Conservation (phyloP, 2,888 invertebrate genomes). For the Orthosia cruda region DNA sequence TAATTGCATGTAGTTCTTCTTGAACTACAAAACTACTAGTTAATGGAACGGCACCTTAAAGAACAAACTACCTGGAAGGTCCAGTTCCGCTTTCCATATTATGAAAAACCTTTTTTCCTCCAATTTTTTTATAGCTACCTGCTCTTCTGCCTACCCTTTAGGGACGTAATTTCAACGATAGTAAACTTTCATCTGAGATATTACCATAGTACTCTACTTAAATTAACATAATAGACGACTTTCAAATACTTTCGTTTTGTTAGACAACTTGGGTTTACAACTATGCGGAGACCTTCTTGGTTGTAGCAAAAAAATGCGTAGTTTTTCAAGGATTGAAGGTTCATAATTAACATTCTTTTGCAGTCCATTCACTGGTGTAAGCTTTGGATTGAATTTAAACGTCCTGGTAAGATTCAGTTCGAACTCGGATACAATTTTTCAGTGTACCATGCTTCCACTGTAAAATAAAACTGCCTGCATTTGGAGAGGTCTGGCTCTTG, state of each 20-base stretch:
- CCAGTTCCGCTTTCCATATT: not conserved
- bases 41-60: too few relatives aligned
- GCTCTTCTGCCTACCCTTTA: constrained; percentile 15
- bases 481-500: too few relatives aligned
- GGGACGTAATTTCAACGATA: not conserved
- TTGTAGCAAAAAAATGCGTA: constrained; percentile 19
- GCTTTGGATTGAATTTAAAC: constrained; percentile 4
- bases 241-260: constrained; percentile 54
- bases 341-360: constrained; percentile 33
- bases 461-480: too few relatives aligned
- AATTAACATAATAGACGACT: constrained; percentile 35
- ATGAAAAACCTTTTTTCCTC: constrained; percentile 11
- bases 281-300: constrained; percentile 20
- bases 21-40: too few relatives aligned
- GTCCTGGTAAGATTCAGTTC: too few relatives aligned
- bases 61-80: not conserved
- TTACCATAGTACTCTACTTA: constrained; percentile 30
- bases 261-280: constrained; percentile 3
- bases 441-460: too few relatives aligned
- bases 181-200: constrained; percentile 32
- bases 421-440: not conserved
- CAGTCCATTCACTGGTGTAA: constrained; percentile 37
- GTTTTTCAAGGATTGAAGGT: constrained; percentile 34
- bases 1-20: too few relatives aligned
- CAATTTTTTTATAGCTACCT: not conserved